Conservation (phyloP, 37 sponge, comb jelly and placozoan genomes). For the Beroe ovata region DNA sequence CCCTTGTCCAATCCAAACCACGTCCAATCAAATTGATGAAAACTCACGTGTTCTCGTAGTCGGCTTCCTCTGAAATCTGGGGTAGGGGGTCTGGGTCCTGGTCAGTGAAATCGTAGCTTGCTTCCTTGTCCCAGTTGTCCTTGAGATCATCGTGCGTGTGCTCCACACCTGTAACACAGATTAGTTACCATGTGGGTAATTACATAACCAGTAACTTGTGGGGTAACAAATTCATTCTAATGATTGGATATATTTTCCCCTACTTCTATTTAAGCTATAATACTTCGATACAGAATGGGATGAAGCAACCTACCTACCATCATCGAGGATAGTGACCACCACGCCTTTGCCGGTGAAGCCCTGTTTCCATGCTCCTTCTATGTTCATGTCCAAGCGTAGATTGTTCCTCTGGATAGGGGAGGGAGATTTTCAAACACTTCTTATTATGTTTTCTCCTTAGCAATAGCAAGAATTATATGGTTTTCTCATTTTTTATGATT, state of each 20-base stretch:
- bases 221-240: too few relatives aligned
- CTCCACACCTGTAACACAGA: slow-evolving; percentile 86
- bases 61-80: slow-evolving; percentile 73
- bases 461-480: neutral
- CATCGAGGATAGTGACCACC: slow-evolving; percentile 93
- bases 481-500: neutral
- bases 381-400: slow-evolving; percentile 76
- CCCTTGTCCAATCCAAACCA: too few relatives aligned
- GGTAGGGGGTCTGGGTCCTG: slow-evolving; percentile 90
- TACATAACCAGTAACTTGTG: too few relatives aligned
- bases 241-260: too few relatives aligned
- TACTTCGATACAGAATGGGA: too few relatives aligned
- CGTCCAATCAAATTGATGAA: too few relatives aligned
- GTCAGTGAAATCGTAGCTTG: slow-evolving; percentile 92
- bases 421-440: neutral
- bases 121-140: slow-evolving; percentile 87
- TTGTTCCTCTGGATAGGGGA: slow-evolving; percentile 1
- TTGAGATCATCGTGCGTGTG: slow-evolving; percentile 87
- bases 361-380: slow-evolving; percentile 83
- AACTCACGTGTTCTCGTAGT: slow-evolving; percentile 76
- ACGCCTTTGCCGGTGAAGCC: slow-evolving; percentile 86
- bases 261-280: too few relatives aligned
- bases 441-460: neutral
- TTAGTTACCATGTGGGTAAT: neutral
- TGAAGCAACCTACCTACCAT: slow-evolving; percentile 74